A percentile compares a stretch with the other conserved stretches of the same genome.
Conservation (phyloP, 2,113 vertebrate genomes). For the Isichthys henryi region DNA sequence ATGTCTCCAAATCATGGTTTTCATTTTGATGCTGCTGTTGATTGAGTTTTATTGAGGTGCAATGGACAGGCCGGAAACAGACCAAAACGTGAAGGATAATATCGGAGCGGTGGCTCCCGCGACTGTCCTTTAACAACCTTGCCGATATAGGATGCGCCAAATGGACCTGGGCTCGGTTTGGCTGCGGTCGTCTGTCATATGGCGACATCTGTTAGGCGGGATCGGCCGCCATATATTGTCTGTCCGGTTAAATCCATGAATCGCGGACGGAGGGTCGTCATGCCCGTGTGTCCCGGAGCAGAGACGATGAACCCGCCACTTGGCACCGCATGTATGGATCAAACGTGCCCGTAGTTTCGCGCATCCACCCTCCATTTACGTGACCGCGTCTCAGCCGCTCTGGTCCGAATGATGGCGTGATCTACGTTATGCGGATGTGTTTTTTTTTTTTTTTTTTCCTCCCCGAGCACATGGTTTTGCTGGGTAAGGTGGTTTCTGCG, state of each 20-base stretch:
- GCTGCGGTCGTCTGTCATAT: neutral
- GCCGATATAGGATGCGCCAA: conserved; percentile 29
- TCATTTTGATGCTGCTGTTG: neutral
- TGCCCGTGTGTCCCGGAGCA: neutral
- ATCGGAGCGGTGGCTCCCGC: neutral
- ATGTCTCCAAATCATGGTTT: conserved; percentile 22
- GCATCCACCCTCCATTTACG: neutral
- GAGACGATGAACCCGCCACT: neutral
- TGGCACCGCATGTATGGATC: neutral
- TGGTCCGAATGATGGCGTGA: neutral
- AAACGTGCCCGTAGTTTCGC: neutral
- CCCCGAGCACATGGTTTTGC: neutral
- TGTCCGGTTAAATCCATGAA: neutral
- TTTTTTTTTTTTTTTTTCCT: neutral
- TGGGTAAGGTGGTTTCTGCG: neutral
- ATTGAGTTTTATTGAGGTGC: neutral
- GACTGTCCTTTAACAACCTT: conserved; percentile 31
- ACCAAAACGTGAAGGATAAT: neutral
- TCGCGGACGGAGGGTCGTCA: neutral
- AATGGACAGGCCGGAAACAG: neutral
- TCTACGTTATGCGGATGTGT: neutral
- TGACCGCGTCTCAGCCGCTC: no score
- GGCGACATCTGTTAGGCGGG: neutral
- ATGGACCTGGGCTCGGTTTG: neutral
- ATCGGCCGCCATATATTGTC: neutral